Conservation (phyloP, 2,113 vertebrate genomes). For the Synchiropus splendidus region DNA sequence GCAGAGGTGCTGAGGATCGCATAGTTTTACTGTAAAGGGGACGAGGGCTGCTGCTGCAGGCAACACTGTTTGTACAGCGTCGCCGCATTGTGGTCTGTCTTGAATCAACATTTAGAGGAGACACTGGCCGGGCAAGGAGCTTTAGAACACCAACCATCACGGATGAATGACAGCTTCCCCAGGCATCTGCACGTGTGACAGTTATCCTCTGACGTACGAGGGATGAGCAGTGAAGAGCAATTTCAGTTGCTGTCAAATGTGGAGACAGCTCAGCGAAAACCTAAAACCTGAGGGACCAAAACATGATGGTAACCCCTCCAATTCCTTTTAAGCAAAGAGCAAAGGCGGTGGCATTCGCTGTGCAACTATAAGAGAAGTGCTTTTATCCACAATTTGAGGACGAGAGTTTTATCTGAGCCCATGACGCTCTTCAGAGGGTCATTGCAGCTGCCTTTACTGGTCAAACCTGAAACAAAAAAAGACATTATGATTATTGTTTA, state of each 20-base stretch:
- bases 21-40: constrained; percentile 48
- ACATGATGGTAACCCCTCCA: constrained; percentile 61
- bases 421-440: constrained; percentile 62
- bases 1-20: constrained; percentile 40
- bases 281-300: constrained; percentile 53
- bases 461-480: constrained; percentile 31
- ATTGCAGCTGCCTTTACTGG: constrained; percentile 32
- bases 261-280: constrained; percentile 28
- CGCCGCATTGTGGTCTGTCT: constrained; percentile 48
- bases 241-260: constrained; percentile 57
- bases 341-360: too few relatives aligned
- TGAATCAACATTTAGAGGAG: constrained; percentile 68
- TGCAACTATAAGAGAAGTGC: not conserved
- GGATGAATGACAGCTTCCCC: constrained; percentile 48
- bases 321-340: constrained; percentile 30
- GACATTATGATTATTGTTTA: too few relatives aligned
- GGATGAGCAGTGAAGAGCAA: constrained; percentile 41
- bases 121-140: constrained; percentile 28
- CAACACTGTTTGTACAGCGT: constrained; percentile 64
- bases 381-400: not conserved
- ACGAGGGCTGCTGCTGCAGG: constrained; percentile 50
- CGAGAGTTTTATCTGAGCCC: constrained; percentile 34
- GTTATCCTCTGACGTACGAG: constrained; percentile 39
- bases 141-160: constrained; percentile 35
- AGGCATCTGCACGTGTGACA: constrained; percentile 47